phyloP scores from a whole-genome alignment of 2,888 invertebrate genomes.

The Peribatodes rhomboidaria region DNA sequence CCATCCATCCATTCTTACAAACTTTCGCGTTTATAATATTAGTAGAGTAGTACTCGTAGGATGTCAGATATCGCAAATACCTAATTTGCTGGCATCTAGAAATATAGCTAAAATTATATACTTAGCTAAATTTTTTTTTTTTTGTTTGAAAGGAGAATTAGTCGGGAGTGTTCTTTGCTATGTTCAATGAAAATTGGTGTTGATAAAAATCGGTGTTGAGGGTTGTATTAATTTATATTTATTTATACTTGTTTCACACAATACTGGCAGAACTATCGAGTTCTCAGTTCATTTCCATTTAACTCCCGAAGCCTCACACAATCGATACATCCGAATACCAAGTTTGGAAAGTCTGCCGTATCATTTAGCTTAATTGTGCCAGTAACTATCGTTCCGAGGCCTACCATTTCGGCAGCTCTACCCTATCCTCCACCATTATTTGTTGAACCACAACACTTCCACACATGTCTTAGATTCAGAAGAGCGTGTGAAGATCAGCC shows the following conservation, averaged over 20 bases:
- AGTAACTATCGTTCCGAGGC: slow-evolving; percentile 66
- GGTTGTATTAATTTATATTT: too few species aligned
- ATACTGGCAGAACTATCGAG: slow-evolving; percentile 11
- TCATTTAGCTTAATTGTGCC: slow-evolving; percentile 69
- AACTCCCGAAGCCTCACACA: slow-evolving; percentile 23
- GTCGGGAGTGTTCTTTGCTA: too few species aligned
- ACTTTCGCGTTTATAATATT: too few species aligned
- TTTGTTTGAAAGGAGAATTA: too few species aligned
- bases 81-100: too few species aligned
- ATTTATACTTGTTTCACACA: too few species aligned
- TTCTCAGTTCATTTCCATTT: slow-evolving; percentile 48
- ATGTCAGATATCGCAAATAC: too few species aligned
- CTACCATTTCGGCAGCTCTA: slow-evolving; percentile 58
- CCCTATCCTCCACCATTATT: slow-evolving; percentile 54
- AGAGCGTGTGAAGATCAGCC: slow-evolving; percentile 35
- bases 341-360: slow-evolving; percentile 59
- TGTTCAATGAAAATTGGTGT: too few species aligned
- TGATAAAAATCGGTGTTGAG: too few species aligned
- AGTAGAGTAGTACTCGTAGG: too few species aligned
- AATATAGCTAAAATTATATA: background rate
- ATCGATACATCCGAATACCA: slow-evolving; percentile 53
- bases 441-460: slow-evolving; percentile 54
- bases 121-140: too few species aligned
- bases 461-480: slow-evolving; percentile 48
- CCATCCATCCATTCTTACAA: too few species aligned